Evolutionary conservation across 1,140 invertebrate species (phyloP).

Genomic region (Drosophila erecta): DNA sequence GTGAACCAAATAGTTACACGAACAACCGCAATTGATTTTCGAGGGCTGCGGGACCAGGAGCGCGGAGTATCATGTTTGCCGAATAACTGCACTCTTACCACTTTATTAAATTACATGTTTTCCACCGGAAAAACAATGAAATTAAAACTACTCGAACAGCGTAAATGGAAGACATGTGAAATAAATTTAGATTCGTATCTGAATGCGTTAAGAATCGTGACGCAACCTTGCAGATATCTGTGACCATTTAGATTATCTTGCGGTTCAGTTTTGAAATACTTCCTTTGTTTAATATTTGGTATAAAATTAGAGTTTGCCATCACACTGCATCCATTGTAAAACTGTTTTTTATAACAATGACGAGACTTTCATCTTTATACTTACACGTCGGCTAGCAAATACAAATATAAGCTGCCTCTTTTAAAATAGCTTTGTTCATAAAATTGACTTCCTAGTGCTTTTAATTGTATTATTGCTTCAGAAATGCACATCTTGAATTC

Average conservation of each 20-base stretch:
- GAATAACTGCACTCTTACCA: constrained; percentile 47
- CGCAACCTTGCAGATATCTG: not conserved
- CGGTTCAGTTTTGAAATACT: not conserved
- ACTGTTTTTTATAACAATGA: not conserved
- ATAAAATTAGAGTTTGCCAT: too few species aligned
- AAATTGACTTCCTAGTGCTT: too few species aligned
- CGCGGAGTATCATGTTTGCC: constrained; percentile 43
- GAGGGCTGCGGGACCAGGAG: constrained; percentile 12
- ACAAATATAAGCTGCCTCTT: too few species aligned
- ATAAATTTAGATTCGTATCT: constrained; percentile 17
- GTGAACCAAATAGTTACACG: constrained; percentile 58
- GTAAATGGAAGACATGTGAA: constrained; percentile 24
- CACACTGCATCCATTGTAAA: not conserved
- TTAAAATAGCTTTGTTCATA: too few species aligned
- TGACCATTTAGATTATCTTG: not conserved
- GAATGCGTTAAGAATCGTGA: not conserved
- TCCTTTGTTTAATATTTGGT: not conserved
- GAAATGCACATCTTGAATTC: too few species aligned
- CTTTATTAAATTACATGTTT: constrained; percentile 47
- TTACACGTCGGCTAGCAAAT: too few species aligned
- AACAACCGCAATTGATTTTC: constrained; percentile 71
- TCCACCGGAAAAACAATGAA: constrained; percentile 27
- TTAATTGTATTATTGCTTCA: too few species aligned
- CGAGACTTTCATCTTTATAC: not conserved
- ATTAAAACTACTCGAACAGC: constrained; percentile 22